phyloP scores from a whole-genome alignment of 2,113 vertebrate genomes.

The Maccullochella peelii region DNA sequence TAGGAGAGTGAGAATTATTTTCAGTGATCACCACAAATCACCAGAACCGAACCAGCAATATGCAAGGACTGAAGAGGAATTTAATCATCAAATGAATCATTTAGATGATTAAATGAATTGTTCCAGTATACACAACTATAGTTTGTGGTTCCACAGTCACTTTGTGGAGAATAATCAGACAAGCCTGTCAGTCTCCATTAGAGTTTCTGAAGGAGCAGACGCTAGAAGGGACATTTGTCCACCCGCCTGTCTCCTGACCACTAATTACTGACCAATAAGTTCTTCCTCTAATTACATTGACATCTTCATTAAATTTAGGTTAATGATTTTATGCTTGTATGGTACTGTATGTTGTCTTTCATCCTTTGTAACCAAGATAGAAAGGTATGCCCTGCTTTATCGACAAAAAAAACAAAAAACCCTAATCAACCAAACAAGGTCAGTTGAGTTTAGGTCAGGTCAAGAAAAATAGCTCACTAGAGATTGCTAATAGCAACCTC shows the following conservation, averaged over 20 bases:
- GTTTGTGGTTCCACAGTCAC: not conserved
- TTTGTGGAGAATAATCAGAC: slow-evolving; percentile 21
- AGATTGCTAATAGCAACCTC: not conserved
- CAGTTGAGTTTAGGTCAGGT: not conserved
- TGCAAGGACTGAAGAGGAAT: not conserved
- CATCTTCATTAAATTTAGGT: slow-evolving; percentile 17
- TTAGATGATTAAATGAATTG: not conserved
- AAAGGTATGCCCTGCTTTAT: not conserved
- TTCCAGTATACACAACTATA: not conserved
- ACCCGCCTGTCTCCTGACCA: not conserved
- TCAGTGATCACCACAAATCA: slow-evolving; percentile 35
- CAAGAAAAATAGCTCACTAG: too few relatives aligned
- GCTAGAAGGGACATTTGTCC: not conserved
- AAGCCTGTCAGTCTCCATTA: slow-evolving; percentile 39
- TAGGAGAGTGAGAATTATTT: slow-evolving; percentile 20
- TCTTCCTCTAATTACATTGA: slow-evolving; percentile 12
- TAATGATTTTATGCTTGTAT: not conserved
- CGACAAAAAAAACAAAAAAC: not conserved
- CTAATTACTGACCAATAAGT: slow-evolving; percentile 27
- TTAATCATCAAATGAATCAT: slow-evolving; percentile 17
- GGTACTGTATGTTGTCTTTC: not conserved
- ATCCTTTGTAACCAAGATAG: not conserved
- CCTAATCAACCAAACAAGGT: not conserved
- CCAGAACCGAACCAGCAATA: slow-evolving; percentile 28
- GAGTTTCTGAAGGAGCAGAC: slow-evolving; percentile 5